These are phyloP conservation scores for Toxostoma redivivum DNA, from an alignment of 2,113 vertebrate species.

Conservation along the genomic window DNA sequence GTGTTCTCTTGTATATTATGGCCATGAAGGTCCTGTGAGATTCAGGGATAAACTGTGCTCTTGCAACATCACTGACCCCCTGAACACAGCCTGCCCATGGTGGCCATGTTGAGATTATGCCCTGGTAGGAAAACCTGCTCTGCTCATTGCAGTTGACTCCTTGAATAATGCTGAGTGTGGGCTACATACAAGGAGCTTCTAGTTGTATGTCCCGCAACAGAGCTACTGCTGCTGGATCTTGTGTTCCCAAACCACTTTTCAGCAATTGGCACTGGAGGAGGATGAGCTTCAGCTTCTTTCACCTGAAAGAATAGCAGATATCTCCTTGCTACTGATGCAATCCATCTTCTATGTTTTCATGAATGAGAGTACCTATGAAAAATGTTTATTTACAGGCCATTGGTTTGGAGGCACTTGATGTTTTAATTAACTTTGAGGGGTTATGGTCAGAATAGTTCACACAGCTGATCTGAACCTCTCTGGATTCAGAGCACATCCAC, in stretches of 20 bases:
- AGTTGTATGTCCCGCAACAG: background rate
- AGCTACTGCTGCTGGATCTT: background rate
- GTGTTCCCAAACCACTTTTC: background rate
- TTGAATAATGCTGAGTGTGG: background rate
- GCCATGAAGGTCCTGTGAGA: background rate
- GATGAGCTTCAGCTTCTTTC: background rate
- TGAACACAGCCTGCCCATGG: rapidly evolving
- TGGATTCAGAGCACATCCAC: background rate
- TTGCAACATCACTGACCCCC: background rate
- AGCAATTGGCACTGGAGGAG: background rate
- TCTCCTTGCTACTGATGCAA: background rate
- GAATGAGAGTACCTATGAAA: background rate
- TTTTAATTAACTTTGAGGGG: background rate
- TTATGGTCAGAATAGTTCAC: background rate
- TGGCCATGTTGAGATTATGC: background rate
- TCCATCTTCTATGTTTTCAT: background rate
- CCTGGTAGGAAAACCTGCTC: background rate
- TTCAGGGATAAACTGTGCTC: background rate
- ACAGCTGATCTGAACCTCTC: background rate
- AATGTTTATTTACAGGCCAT: background rate
- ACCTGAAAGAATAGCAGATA: background rate
- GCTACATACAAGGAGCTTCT: background rate
- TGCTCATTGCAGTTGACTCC: background rate
- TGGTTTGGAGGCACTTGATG: background rate
- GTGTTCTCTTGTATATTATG: background rate